A percentile compares a stretch with the other conserved stretches of the same genome.
These are phyloP conservation scores for Chelidonichthys spinosus DNA, from an alignment of 2,797 vertebrate genomes.

Conservation along the genomic window DNA sequence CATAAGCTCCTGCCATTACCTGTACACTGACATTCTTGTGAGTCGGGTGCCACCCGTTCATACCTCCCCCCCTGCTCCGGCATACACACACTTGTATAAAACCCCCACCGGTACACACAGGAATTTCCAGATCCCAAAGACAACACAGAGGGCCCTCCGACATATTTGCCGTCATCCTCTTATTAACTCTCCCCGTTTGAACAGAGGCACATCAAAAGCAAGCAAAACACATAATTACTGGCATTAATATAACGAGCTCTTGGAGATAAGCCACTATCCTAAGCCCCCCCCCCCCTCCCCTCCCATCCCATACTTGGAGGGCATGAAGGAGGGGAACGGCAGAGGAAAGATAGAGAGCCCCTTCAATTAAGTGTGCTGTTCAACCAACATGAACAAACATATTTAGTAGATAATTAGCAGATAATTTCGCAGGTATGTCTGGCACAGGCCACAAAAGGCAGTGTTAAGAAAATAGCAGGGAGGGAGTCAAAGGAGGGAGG, in stretches of 20 bases:
- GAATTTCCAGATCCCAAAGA: conserved; percentile 78
- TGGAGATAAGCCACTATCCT: conserved; percentile 87
- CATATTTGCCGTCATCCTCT: conserved; percentile 83
- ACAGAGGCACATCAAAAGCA: conserved; percentile 86
- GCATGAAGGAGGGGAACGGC: conserved; percentile 64
- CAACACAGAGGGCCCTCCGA: conserved; percentile 76
- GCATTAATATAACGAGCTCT: conserved; percentile 89
- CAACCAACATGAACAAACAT: conserved; percentile 89
- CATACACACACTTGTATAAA: conserved; percentile 25
- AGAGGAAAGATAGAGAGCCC: conserved; percentile 71
- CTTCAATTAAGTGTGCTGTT: conserved; percentile 88
- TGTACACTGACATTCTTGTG: conserved; percentile 72
- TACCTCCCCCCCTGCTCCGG: conserved; percentile 29
- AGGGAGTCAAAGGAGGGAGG: conserved; percentile 71
- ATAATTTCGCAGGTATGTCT: conserved; percentile 90
- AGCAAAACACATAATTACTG: conserved; percentile 92
- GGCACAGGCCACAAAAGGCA: conserved; percentile 82
- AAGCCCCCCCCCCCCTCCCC: conserved; percentile 71
- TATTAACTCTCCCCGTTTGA: conserved; percentile 82
- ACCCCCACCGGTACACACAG: conserved; percentile 58
- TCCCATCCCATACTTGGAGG: conserved; percentile 54
- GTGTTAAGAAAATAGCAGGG: conserved; percentile 82
- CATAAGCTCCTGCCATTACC: conserved; percentile 77
- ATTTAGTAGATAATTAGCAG: conserved; percentile 93
- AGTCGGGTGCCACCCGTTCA: conserved; percentile 59